A percentile compares a stretch with the other conserved stretches of the same genome.
Evolutionary conservation across 2,113 vertebrate genomes (phyloP).

Genomic region (Prietella phreatophila): DNA sequence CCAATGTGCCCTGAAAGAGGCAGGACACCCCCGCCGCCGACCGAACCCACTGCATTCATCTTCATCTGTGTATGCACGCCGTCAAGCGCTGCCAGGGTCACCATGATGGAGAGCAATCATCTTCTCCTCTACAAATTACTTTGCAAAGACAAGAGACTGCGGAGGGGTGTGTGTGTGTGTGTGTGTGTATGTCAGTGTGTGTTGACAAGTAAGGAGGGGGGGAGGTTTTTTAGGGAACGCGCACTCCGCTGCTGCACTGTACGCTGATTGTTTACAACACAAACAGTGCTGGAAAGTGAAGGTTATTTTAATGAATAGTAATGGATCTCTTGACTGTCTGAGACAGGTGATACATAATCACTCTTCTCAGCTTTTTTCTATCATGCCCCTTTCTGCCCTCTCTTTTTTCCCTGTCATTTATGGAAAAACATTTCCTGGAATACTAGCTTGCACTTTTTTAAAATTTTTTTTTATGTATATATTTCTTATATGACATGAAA

Average conservation of each 20-base stretch:
- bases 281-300: conserved; percentile 85
- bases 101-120: conserved; percentile 99
- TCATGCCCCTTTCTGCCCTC: conserved; percentile 46
- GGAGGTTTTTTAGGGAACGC: conserved; percentile 74
- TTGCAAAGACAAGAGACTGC: conserved; percentile 85
- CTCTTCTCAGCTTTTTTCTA: conserved; percentile 59
- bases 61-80: conserved; percentile 99
- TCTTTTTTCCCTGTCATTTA: conserved; percentile 64
- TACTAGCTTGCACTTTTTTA: conserved; percentile 50
- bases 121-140: conserved; percentile 99
- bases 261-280: conserved; percentile 89
- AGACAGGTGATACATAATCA: conserved; percentile 77
- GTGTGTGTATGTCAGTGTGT: conserved; percentile 32
- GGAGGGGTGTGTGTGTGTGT: conserved; percentile 38
- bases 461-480: neutral
- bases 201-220: conserved; percentile 62
- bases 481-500: conserved; percentile 52
- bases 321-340: conserved; percentile 76
- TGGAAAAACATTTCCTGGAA: conserved; percentile 67
- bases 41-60: conserved; percentile 99
- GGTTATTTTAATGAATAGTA: conserved; percentile 96
- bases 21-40: conserved; percentile 96
- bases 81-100: conserved; percentile 98
- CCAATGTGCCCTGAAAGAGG: conserved; percentile 99
- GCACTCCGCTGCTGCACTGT: conserved; percentile 73